Evolutionary conservation across 2,888 invertebrate species (phyloP).

Genomic region (Hydropsyche betteni): DNA sequence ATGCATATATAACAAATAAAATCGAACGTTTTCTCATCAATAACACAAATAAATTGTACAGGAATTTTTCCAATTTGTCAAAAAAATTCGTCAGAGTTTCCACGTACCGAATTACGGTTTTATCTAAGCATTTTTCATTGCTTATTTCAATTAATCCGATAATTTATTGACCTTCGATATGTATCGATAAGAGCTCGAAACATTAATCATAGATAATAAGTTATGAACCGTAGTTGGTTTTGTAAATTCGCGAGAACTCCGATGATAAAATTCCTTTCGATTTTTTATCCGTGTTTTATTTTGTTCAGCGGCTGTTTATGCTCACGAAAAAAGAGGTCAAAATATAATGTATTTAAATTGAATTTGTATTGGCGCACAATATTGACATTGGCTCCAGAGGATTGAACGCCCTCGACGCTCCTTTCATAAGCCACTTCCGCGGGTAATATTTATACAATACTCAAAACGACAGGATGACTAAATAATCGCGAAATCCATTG

Average conservation of each 20-base stretch:
- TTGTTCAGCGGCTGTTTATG: too few relatives aligned
- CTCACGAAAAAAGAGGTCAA: neutral
- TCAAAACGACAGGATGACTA: too few relatives aligned
- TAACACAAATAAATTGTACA: too few relatives aligned
- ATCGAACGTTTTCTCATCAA: too few relatives aligned
- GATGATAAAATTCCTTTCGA: too few relatives aligned
- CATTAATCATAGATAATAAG: neutral
- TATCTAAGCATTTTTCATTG: neutral
- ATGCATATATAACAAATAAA: too few relatives aligned
- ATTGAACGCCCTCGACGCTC: neutral
- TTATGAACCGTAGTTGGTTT: neutral
- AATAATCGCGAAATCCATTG: too few relatives aligned
- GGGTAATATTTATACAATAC: too few relatives aligned
- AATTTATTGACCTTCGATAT: neutral
- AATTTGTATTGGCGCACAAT: constrained; percentile 3
- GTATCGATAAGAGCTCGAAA: neutral
- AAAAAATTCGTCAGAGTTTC: neutral
- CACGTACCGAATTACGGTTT: neutral
- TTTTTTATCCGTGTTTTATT: too few relatives aligned
- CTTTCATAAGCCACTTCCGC: neutral
- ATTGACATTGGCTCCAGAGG: constrained; percentile 7
- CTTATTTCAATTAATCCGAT: constrained; percentile 9
- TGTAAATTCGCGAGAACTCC: too few relatives aligned
- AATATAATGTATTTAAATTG: constrained; percentile 16
- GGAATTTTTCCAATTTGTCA: too few relatives aligned